Conservation (phyloP, 2,888 invertebrate species). For the Ethmia dodecea region DNA sequence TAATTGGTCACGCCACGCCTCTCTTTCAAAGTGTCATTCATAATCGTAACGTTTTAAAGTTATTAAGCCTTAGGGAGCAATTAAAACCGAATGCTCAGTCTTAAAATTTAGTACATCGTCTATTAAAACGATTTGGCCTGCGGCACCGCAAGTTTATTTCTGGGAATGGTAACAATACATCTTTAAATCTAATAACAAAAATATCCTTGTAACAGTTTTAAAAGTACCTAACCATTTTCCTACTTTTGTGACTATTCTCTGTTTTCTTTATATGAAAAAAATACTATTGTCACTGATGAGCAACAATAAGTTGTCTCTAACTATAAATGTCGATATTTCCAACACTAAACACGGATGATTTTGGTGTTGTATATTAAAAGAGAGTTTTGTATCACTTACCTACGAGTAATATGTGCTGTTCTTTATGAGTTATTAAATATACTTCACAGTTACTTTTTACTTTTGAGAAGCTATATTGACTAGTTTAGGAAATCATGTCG, state of each 20-base stretch:
- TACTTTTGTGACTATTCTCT: background rate
- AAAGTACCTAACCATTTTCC: background rate
- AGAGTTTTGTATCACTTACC: too few relatives aligned
- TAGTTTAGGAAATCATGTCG: too few relatives aligned
- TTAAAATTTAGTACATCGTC: background rate
- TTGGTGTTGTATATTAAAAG: too few relatives aligned
- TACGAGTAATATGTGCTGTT: too few relatives aligned
- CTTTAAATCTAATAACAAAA: too few relatives aligned
- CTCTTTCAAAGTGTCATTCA: conserved; percentile 6
- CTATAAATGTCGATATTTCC: too few relatives aligned
- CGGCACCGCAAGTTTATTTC: background rate
- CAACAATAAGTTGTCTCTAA: background rate
- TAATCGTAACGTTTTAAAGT: conserved; percentile 9
- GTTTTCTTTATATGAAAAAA: background rate
- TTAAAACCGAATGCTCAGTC: conserved; percentile 10
- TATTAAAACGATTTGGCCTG: background rate
- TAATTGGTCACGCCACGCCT: background rate
- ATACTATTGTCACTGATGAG: background rate
- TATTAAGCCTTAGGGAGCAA: conserved; percentile 10
- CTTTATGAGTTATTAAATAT: too few relatives aligned
- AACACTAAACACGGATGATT: too few relatives aligned
- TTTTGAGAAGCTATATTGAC: too few relatives aligned
- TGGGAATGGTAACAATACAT: background rate
- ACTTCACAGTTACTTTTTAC: too few relatives aligned
- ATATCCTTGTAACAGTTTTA: background rate